Conservation (phyloP, 2,797 vertebrate genomes). For the Syngnathus acus region DNA sequence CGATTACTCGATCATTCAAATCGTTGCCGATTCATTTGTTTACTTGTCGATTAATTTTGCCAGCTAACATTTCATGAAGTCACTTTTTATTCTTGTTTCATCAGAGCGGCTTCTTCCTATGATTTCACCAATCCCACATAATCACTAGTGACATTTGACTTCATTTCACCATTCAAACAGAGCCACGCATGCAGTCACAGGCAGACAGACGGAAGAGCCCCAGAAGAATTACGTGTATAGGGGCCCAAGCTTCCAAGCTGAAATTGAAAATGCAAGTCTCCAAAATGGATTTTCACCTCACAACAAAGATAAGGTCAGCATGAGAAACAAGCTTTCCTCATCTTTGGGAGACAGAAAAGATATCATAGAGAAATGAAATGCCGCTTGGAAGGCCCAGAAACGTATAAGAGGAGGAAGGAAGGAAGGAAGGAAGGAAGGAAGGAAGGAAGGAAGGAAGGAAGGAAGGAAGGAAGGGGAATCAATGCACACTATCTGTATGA, state of each 20-base stretch:
- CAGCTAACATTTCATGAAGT: too few relatives aligned
- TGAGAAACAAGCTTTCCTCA: slow-evolving; percentile 19
- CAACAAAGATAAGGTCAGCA: slow-evolving; percentile 32
- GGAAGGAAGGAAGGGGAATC: slow-evolving; percentile 14
- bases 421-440: too few relatives aligned
- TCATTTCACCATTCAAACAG: too few relatives aligned
- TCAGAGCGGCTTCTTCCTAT: too few relatives aligned
- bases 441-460: too few relatives aligned
- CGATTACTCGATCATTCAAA: too few relatives aligned
- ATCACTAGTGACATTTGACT: too few relatives aligned
- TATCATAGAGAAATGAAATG: slow-evolving; percentile 32
- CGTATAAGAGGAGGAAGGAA: slow-evolving; percentile 13
- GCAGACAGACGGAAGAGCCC: background rate
- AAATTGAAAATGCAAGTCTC: slow-evolving; percentile 38
- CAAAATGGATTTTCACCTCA: slow-evolving; percentile 29
- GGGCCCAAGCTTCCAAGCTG: slow-evolving; percentile 12
- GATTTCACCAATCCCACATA: too few relatives aligned
- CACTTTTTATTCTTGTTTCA: too few relatives aligned
- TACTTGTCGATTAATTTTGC: too few relatives aligned
- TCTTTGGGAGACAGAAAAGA: slow-evolving; percentile 19
- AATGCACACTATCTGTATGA: slow-evolving; percentile 22
- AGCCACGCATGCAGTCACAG: too few relatives aligned
- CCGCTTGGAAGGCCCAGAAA: slow-evolving; percentile 20
- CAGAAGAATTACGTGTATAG: slow-evolving; percentile 8
- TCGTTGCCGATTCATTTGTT: too few relatives aligned